Percentiles rank a stretch among this genome's conserved stretches.
Evolutionary conservation across 2,888 invertebrate species (phyloP).

Genomic region (Spicauda simplicius): DNA sequence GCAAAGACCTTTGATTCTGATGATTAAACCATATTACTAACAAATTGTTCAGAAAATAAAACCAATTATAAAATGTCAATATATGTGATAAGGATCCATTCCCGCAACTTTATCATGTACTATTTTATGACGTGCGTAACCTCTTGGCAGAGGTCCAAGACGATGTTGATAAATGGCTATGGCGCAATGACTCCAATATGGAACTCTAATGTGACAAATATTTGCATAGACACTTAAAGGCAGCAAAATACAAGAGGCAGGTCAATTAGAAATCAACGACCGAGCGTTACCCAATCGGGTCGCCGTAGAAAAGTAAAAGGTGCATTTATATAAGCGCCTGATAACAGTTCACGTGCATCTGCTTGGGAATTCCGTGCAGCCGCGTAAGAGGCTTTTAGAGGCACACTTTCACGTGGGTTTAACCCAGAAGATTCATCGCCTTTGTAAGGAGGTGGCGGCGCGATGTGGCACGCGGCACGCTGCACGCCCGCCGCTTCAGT

Average conservation of each 20-base stretch:
- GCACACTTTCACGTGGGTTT: constrained; percentile 69
- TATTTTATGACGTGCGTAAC: constrained; percentile 10
- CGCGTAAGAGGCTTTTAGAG: constrained; percentile 40
- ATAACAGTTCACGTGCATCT: constrained; percentile 40
- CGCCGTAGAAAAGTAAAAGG: constrained; percentile 36
- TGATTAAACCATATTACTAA: too few relatives aligned
- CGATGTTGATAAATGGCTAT: constrained; percentile 16
- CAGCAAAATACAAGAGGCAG: neutral
- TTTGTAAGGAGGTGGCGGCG: constrained; percentile 26
- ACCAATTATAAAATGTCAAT: too few relatives aligned
- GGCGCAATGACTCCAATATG: constrained; percentile 7
- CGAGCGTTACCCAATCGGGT: constrained; percentile 14
- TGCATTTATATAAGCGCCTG: constrained; percentile 30
- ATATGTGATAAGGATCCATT: too few relatives aligned
- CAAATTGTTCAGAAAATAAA: too few relatives aligned
- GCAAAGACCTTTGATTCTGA: too few relatives aligned
- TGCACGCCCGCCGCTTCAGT: constrained; percentile 20
- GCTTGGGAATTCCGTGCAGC: constrained; percentile 63
- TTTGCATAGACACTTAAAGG: neutral
- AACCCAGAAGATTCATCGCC: constrained; percentile 51
- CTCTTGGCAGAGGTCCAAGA: constrained; percentile 20
- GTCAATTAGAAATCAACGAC: neutral
- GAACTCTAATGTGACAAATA: neutral
- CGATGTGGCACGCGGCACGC: constrained; percentile 14
- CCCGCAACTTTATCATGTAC: neutral